These are phyloP conservation scores for Tyto alba DNA, from an alignment of 2,113 vertebrate species.

Conservation along the genomic window DNA sequence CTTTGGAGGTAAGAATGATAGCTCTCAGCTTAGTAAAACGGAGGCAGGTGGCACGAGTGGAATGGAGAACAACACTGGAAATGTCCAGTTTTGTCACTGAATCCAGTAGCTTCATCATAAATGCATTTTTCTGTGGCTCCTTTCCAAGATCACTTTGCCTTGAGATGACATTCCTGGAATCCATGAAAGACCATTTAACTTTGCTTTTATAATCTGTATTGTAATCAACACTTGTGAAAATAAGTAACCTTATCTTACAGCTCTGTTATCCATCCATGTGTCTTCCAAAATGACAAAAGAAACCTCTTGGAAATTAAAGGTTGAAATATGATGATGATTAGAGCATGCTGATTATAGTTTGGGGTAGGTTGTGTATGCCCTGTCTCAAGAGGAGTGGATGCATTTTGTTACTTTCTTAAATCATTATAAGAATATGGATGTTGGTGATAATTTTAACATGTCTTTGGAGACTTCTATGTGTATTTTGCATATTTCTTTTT, in stretches of 20 bases:
- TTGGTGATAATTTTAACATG: not conserved
- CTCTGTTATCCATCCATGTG: rapidly evolving
- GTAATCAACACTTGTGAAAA: not conserved
- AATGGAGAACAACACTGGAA: not conserved
- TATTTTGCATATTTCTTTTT: not conserved
- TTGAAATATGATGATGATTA: not conserved
- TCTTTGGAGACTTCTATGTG: not conserved
- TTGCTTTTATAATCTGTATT: not conserved
- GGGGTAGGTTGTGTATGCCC: not conserved
- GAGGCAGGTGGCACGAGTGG: not conserved
- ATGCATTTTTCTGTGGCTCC: not conserved
- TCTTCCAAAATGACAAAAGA: not conserved
- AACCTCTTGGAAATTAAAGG: not conserved
- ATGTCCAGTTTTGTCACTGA: not conserved
- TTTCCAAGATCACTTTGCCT: not conserved
- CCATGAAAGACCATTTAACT: not conserved
- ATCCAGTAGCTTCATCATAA: not conserved
- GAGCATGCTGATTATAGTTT: not conserved
- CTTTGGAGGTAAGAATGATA: conserved; percentile 82
- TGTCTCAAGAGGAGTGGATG: not conserved
- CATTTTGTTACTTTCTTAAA: not conserved
- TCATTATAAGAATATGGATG: not conserved
- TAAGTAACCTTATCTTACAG: not conserved
- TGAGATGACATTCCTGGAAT: not conserved
- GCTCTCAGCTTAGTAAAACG: not conserved